Evolutionary conservation across 2,113 vertebrate species (phyloP), one percentile per base, ranked within the genome.

Genomic region (Lanius ludovicianus): DNA sequence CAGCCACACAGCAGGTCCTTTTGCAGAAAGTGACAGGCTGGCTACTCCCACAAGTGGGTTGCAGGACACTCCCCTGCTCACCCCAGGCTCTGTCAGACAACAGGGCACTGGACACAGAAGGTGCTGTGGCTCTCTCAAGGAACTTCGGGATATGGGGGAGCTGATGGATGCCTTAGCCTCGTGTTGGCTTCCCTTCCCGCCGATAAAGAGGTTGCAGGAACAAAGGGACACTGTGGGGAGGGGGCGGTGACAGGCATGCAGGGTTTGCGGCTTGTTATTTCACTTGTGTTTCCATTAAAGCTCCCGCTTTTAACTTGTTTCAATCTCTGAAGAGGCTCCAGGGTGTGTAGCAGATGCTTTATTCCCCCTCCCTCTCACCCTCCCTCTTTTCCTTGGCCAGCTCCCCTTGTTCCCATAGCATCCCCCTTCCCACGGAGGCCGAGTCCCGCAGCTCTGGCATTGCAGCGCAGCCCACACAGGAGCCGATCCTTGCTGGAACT

Each of bases 271-370:
- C 94, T 95, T 93, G 94, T 96, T 97, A 95, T 90, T 95, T 88
- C 83, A 74, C 90, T 97, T 93, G 79, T 92, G 90, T 90, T 97
- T 25, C 90, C 71, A 93, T 96, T 90, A 92, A 62, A 93, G 86
- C 94, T 77, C 59, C 67, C 81, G 94, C 86, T 95, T 96, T 97
- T 81, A 93, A 96, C 90, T 95, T 94, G 94, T 89, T 95, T 97
- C 90, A 37, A 2, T 53, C 85, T 95, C 92, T 94, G 92, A 93
- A 96, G 95, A 95, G 83, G 94, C 83, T 94, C 47, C 83, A 88
- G 88, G 55, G 83, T 93, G 86, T 47, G 68, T 63, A 79, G 75
- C 96, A 96, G 92, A 96, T 96, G 95, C 86, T 95, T 93, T 86
- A 80, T 80, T 94, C 55, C 67, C 65, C 37, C 82, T 93, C 63